phyloP scores from a whole-genome alignment of 2,113 vertebrate species.

The Hippocampus barbouri region DNA sequence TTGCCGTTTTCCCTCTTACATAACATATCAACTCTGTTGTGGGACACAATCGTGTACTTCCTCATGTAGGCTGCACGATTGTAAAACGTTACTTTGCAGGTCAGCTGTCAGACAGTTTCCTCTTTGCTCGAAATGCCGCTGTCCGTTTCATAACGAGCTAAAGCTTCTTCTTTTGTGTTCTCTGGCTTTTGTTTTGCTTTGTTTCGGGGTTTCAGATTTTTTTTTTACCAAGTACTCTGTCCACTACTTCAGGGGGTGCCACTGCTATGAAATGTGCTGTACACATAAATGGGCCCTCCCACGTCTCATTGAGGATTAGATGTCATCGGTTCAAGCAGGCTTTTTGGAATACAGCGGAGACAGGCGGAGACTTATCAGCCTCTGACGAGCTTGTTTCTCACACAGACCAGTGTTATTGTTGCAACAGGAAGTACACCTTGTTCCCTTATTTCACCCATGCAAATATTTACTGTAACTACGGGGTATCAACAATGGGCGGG shows the following conservation, averaged over 20 bases:
- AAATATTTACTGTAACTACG: conserved; percentile 71
- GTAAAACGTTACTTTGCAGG: not conserved
- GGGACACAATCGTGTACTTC: not conserved
- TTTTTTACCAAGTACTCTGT: not conserved
- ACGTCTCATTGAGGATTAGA: not conserved
- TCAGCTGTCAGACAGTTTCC: not conserved
- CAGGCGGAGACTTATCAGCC: not conserved
- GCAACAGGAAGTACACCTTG: conserved; percentile 69
- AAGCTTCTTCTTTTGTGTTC: not conserved
- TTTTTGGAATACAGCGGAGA: conserved; percentile 2
- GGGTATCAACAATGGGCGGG: conserved; percentile 46
- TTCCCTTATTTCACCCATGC: conserved; percentile 60
- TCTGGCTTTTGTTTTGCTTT: not conserved
- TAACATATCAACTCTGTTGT: not conserved
- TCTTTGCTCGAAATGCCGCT: not conserved
- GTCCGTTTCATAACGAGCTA: not conserved
- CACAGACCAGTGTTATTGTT: conserved; percentile 26
- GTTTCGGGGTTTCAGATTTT: not conserved
- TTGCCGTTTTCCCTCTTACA: not conserved
- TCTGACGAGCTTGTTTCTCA: not conserved
- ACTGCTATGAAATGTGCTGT: not conserved
- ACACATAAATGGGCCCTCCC: not conserved
- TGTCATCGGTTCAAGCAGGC: not conserved
- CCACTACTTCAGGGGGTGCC: too few relatives aligned
- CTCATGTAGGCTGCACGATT: not conserved